These are phyloP conservation scores for Protosalanx chinensis DNA, from an alignment of 2,797 vertebrate genomes.

Conservation along the genomic window DNA sequence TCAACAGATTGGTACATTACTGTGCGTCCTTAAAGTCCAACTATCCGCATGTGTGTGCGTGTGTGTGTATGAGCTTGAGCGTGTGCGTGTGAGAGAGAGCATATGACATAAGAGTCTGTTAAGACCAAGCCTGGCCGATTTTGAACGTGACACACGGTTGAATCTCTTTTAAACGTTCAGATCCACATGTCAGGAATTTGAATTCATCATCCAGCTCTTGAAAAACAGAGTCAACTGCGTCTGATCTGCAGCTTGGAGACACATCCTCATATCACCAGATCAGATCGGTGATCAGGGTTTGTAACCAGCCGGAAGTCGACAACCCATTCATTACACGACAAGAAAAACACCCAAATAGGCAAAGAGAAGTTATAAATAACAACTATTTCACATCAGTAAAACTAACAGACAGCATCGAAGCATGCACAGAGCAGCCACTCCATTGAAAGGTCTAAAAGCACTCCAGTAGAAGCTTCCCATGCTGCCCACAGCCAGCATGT, in stretches of 20 bases:
- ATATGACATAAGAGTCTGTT: neutral
- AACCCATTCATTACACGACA: neutral
- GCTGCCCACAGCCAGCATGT: neutral
- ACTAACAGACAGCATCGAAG: neutral
- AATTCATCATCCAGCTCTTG: neutral
- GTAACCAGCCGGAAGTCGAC: neutral
- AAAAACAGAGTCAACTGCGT: neutral
- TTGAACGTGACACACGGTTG: neutral
- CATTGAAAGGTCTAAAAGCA: neutral
- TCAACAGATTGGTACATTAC: constrained; percentile 10
- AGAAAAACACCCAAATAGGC: neutral
- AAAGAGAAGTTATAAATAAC: neutral
- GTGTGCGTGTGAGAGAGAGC: neutral
- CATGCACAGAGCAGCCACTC: neutral
- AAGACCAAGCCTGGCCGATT: neutral
- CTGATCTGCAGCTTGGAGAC: neutral
- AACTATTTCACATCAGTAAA: neutral
- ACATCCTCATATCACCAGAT: neutral
- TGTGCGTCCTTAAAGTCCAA: constrained; percentile 21
- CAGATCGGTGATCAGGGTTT: neutral
- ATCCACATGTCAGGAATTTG: neutral
- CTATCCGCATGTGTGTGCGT: constrained; percentile 26
- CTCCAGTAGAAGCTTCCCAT: neutral
- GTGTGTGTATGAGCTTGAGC: constrained; percentile 15
- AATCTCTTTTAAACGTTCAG: neutral